These are phyloP conservation scores for Iguana delicatissima DNA, from an alignment of 2,797 vertebrate genomes.

Conservation along the genomic window DNA sequence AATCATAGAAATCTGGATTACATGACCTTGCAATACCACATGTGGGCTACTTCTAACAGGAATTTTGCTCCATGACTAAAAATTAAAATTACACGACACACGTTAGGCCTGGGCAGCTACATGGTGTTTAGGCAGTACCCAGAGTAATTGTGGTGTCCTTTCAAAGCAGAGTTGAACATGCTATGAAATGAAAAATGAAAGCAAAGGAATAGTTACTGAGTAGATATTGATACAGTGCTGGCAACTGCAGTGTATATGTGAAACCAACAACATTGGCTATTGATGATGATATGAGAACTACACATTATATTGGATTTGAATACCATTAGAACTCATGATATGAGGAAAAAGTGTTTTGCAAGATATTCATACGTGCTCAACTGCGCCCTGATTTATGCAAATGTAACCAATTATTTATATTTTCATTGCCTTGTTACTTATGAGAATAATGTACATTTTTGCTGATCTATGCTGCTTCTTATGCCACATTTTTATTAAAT, in stretches of 20 bases:
- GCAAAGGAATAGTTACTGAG: too few relatives aligned
- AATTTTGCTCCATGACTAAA: constrained; percentile 9
- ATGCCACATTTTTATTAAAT: too few relatives aligned
- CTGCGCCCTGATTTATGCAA: too few relatives aligned
- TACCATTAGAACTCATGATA: background rate
- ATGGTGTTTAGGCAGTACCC: background rate
- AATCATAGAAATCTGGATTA: constrained; percentile 55
- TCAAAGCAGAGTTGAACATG: background rate
- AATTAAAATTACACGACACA: background rate
- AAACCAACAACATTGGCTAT: background rate
- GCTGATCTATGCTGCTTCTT: too few relatives aligned
- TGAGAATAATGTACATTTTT: too few relatives aligned
- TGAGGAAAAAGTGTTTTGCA: too few relatives aligned
- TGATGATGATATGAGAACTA: too few relatives aligned
- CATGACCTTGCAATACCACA: constrained; percentile 41
- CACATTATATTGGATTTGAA: too few relatives aligned
- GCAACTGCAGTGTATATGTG: background rate
- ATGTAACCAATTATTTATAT: background rate
- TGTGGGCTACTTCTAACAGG: too few relatives aligned
- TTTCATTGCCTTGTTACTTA: background rate
- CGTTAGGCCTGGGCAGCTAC: background rate
- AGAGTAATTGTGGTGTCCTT: background rate
- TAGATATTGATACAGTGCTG: too few relatives aligned
- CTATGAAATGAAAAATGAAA: background rate
- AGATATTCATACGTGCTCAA: too few relatives aligned